Evolutionary conservation across 1,140 invertebrate genomes (phyloP).

Genomic region (Melanaphis sacchari): DNA sequence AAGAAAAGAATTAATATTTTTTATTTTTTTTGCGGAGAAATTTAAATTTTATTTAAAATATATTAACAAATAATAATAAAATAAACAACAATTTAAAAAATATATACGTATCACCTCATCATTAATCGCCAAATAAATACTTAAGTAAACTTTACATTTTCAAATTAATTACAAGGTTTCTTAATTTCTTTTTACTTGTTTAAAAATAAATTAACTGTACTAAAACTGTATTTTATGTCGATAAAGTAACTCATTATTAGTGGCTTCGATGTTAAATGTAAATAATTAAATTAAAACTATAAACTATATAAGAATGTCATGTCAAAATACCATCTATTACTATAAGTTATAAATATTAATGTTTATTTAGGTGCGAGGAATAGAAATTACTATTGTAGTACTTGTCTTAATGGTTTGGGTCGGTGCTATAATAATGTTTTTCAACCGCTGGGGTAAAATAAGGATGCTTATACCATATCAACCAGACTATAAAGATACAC

Average conservation of each 20-base stretch:
- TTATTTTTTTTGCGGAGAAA: no score
- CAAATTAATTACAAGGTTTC: neutral
- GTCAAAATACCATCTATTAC: neutral
- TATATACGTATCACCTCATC: no score
- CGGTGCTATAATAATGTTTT: slow-evolving; percentile 79
- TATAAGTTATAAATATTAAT: neutral
- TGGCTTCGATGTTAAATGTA: neutral
- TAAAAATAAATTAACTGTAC: neutral
- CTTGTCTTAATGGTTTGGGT: slow-evolving; percentile 79
- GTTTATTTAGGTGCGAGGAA: slow-evolving; percentile 69
- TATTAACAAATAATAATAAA: no score
- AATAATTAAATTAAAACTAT: neutral
- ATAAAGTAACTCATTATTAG: no score
- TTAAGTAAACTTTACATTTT: no score
- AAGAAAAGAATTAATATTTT: no score
- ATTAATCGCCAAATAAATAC: no score
- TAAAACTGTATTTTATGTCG: neutral
- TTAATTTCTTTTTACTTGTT: neutral
- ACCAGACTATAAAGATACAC: slow-evolving; percentile 67
- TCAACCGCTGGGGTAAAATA: slow-evolving; percentile 88
- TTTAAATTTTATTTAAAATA: no score
- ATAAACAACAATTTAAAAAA: no score
- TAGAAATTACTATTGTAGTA: slow-evolving; percentile 78
- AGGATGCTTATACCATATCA: slow-evolving; percentile 85
- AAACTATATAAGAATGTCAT: neutral